Evolutionary conservation across 2,113 vertebrate species (phyloP).

Genomic region (Dipodomys stephensi): DNA sequence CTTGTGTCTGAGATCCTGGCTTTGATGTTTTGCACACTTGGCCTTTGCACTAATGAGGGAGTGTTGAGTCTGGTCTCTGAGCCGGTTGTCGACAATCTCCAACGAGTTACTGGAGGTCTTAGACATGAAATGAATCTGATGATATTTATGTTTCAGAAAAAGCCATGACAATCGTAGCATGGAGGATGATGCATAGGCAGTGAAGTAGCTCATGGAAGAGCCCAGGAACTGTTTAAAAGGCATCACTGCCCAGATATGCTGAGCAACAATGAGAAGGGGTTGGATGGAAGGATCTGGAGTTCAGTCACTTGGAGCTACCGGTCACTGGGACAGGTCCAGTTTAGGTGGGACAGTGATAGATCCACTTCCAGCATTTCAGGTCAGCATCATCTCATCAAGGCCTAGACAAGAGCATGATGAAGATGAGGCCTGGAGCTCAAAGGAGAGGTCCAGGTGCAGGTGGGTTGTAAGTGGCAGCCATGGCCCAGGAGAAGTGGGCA

Average conservation of each 20-base stretch:
- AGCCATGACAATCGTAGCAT: neutral
- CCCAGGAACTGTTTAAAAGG: neutral
- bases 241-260: neutral
- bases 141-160: neutral
- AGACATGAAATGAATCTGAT: too few relatives aligned
- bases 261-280: neutral
- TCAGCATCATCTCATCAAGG: neutral
- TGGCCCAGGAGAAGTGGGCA: neutral
- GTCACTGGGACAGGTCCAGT: neutral
- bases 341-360: fast-evolving
- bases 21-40: fast-evolving
- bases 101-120: neutral
- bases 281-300: fast-evolving
- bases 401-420: too few relatives aligned
- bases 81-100: neutral
- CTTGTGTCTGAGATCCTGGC: too few relatives aligned
- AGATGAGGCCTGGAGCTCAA: too few relatives aligned
- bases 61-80: neutral
- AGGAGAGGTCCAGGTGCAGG: fast-evolving
- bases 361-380: neutral
- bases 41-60: neutral
- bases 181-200: fast-evolving
- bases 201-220: neutral
- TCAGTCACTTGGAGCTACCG: neutral
- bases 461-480: too few relatives aligned